A percentile compares a stretch with the other conserved stretches of the same genome.
phyloP scores from a whole-genome alignment of 2,888 invertebrate species.

The Harpagoxenus sublaevis region DNA sequence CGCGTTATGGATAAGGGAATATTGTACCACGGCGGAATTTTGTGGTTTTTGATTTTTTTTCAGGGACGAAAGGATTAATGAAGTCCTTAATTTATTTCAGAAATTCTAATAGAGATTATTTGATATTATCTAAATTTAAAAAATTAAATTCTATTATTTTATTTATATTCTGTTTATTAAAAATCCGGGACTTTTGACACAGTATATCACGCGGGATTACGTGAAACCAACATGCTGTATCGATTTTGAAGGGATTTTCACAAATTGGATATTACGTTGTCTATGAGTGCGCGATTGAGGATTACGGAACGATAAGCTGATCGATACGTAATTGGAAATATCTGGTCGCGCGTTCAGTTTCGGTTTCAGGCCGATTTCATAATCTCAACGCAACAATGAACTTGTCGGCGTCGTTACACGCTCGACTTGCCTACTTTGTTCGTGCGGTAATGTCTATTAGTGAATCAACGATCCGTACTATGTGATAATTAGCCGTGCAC shows the following conservation, averaged over 20 bases:
- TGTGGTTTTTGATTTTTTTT: too few relatives aligned
- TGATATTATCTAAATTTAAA: neutral
- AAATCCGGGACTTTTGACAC: slow-evolving; percentile 20
- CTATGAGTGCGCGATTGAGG: slow-evolving; percentile 73
- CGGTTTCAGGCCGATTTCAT: slow-evolving; percentile 47
- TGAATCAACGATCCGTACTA: slow-evolving; percentile 61
- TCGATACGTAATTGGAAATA: slow-evolving; percentile 75
- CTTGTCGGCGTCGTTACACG: slow-evolving; percentile 69
- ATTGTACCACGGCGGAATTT: too few relatives aligned
- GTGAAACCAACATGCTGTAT: slow-evolving; percentile 47
- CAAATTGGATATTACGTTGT: slow-evolving; percentile 67
- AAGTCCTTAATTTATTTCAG: neutral
- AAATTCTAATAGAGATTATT: neutral
- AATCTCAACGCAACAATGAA: slow-evolving; percentile 61
- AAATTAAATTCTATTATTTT: neutral
- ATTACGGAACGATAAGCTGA: slow-evolving; percentile 74
- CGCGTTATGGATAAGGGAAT: too few relatives aligned
- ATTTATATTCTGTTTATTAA: slow-evolving; percentile 8
- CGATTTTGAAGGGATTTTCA: slow-evolving; percentile 70
- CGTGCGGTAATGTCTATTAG: slow-evolving; percentile 64
- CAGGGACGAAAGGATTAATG: too few relatives aligned
- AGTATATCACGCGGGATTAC: slow-evolving; percentile 23
- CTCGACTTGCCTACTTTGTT: slow-evolving; percentile 73
- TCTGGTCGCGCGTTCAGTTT: slow-evolving; percentile 63
- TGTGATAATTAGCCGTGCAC: slow-evolving; percentile 72